These are phyloP conservation scores for Macrophya annulata DNA, from an alignment of 2,888 invertebrate species.

Conservation along the genomic window DNA sequence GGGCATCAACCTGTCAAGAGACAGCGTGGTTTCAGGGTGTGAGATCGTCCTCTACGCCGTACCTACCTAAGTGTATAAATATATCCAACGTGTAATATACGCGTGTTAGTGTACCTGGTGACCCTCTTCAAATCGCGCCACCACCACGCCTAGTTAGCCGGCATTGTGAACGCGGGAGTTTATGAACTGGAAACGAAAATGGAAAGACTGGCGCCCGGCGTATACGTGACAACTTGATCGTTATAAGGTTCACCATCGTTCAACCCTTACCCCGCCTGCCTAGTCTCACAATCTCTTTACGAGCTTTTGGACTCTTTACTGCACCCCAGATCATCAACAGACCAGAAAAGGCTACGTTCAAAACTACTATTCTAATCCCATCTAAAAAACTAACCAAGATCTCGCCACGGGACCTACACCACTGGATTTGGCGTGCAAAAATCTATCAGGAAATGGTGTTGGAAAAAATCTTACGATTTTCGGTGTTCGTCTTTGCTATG, in stretches of 20 bases:
- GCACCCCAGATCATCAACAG: not conserved
- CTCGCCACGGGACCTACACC: not conserved
- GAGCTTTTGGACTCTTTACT: constrained; percentile 22
- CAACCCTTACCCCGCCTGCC: constrained; percentile 6
- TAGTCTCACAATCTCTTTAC: constrained; percentile 29
- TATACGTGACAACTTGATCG: constrained; percentile 72
- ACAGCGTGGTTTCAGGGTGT: constrained; percentile 66
- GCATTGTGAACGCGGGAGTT: constrained; percentile 70
- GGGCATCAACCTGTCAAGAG: constrained; percentile 73
- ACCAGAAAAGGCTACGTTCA: not conserved
- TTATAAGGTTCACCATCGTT: constrained; percentile 42
- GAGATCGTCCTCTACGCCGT: constrained; percentile 54
- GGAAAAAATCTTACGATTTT: not conserved
- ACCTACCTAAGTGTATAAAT: constrained; percentile 61
- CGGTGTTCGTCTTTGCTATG: not conserved
- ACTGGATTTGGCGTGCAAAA: not conserved
- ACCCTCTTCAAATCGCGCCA: constrained; percentile 73
- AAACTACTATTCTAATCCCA: not conserved
- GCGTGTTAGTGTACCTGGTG: constrained; percentile 63
- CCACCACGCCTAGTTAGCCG: constrained; percentile 76
- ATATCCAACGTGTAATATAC: constrained; percentile 44
- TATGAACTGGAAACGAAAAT: constrained; percentile 71
- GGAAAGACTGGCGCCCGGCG: constrained; percentile 57
- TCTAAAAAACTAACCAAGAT: not conserved
- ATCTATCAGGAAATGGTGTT: not conserved